Percentiles rank a stretch among this genome's conserved stretches.
Conservation (phyloP, 2,888 invertebrate species). For the Griposia aprilina region DNA sequence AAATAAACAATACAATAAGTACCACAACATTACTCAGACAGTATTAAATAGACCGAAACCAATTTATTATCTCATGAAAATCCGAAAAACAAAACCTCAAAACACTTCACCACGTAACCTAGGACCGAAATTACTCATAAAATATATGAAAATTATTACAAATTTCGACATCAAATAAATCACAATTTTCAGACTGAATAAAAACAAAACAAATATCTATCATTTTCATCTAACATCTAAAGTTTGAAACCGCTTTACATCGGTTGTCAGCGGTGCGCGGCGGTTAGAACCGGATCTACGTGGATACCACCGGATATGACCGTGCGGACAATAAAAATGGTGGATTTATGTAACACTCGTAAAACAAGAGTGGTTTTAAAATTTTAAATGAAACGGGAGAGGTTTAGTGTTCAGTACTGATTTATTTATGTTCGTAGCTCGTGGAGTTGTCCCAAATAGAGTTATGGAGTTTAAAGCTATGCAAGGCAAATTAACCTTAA, state of each 20-base stretch:
- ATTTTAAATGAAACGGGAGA: conserved; percentile 62
- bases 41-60: not conserved
- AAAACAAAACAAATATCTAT: conserved; percentile 19
- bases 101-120: not conserved
- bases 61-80: conserved; percentile 8
- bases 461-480: not conserved
- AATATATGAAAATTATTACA: not conserved
- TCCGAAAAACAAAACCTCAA: not conserved
- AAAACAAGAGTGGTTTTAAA: conserved; percentile 68
- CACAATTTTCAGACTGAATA: conserved; percentile 6
- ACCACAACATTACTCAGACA: not conserved
- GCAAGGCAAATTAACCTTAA: not conserved
- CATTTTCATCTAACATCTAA: conserved; percentile 29
- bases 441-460: conserved; percentile 1
- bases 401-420: conserved; percentile 50
- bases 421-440: conserved; percentile 42
- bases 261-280: conserved; percentile 7
- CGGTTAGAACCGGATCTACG: conserved; percentile 50
- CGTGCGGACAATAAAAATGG: conserved; percentile 63
- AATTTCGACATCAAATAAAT: conserved; percentile 8
- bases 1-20: not conserved
- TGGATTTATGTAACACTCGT: conserved; percentile 67
- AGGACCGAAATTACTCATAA: not conserved
- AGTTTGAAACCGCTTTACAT: conserved; percentile 24
- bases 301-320: conserved; percentile 56